phyloP scores from a whole-genome alignment of 2,797 vertebrate genomes.

The Diceros bicornis region DNA sequence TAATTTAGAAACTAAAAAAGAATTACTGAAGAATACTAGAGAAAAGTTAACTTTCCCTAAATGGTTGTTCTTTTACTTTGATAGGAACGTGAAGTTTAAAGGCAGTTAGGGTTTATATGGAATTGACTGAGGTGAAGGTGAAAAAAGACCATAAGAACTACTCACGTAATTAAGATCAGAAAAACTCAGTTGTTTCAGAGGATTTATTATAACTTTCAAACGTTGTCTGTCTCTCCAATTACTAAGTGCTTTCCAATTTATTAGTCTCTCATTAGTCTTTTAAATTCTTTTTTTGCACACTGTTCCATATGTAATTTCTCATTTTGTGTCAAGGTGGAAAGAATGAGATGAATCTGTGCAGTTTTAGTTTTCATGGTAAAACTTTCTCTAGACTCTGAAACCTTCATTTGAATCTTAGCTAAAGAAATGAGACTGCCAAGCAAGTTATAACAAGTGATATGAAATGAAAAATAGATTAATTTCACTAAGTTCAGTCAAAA shows the following conservation, averaged over 20 bases:
- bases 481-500: constrained; percentile 52
- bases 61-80: not conserved
- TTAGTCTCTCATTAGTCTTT: not conserved
- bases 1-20: not conserved
- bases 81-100: not conserved
- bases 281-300: not conserved
- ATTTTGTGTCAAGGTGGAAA: constrained; percentile 31
- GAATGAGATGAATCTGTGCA: constrained; percentile 20
- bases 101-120: not conserved
- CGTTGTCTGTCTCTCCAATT: not conserved
- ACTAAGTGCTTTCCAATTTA: not conserved
- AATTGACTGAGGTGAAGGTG: not conserved
- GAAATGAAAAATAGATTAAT: constrained; percentile 72
- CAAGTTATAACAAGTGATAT: constrained; percentile 71
- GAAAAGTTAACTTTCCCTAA: constrained; percentile 3
- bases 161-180: not conserved
- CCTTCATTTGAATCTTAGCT: constrained; percentile 53
- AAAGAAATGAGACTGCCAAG: constrained; percentile 76
- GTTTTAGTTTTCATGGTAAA: constrained; percentile 77
- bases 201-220: not conserved
- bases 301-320: not conserved
- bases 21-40: not conserved
- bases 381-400: constrained; percentile 49
- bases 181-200: not conserved
- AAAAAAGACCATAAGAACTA: not conserved